Evolutionary conservation across 2,113 vertebrate species (phyloP).

Genomic region (Sphyrna mokarran): DNA sequence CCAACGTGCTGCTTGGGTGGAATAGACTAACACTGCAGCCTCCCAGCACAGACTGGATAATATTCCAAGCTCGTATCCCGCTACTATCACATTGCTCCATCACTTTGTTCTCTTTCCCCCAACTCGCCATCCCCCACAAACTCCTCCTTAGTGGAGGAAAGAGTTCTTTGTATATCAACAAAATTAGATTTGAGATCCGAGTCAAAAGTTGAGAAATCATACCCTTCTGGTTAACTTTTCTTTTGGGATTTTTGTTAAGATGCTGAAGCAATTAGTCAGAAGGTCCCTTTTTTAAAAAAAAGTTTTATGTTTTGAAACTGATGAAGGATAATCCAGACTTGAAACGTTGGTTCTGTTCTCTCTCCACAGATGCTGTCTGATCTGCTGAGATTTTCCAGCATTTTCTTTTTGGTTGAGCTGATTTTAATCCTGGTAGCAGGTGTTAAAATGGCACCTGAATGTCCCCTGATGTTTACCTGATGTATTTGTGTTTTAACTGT

Average conservation of each 20-base stretch:
- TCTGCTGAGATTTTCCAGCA: too few species aligned
- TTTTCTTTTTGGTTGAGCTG: neutral
- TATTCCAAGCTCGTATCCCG: too few species aligned
- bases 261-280: neutral
- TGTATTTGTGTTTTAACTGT: neutral
- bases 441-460: neutral
- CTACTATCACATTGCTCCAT: too few species aligned
- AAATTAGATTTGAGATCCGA: neutral
- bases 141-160: neutral
- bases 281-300: neutral
- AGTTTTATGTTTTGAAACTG: neutral
- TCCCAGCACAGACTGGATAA: too few species aligned
- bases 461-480: neutral
- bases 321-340: too few species aligned
- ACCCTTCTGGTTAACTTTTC: neutral
- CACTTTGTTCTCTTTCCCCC: too few species aligned
- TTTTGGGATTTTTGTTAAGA: neutral
- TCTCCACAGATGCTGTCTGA: too few species aligned
- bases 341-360: too few species aligned
- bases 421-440: neutral
- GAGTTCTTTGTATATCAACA: neutral
- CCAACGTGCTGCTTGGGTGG: too few species aligned
- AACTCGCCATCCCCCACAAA: too few species aligned
- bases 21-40: too few species aligned
- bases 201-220: neutral